A percentile compares a stretch with the other conserved stretches of the same genome.
These are phyloP conservation scores for Arenaria interpres DNA, from an alignment of 2,113 vertebrate genomes.

Conservation along the genomic window DNA sequence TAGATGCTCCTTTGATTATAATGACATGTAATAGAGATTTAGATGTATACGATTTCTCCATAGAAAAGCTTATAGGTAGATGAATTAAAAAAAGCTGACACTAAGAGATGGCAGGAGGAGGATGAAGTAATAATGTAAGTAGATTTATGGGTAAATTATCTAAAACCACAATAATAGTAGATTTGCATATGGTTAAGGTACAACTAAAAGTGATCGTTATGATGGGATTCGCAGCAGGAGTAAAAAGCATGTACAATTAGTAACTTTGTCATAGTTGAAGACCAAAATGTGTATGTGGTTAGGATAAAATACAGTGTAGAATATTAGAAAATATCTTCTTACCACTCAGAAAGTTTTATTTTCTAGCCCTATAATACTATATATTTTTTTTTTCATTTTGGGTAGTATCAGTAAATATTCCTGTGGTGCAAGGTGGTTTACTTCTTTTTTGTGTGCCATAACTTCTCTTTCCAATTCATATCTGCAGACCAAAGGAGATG, in stretches of 20 bases:
- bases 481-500: constrained; percentile 42
- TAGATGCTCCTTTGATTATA: neutral
- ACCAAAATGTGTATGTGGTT: neutral
- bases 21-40: neutral
- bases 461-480: neutral
- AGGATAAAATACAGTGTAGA: neutral
- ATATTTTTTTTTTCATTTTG: neutral
- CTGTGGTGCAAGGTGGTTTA: neutral
- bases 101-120: neutral
- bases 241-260: neutral
- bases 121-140: neutral
- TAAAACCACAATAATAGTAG: neutral
- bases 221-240: neutral
- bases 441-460: neutral
- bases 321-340: neutral
- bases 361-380: neutral
- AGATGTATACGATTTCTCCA: neutral
- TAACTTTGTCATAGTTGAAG: neutral
- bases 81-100: neutral
- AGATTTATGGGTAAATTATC: neutral
- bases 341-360: neutral
- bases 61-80: neutral
- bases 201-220: neutral
- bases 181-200: neutral
- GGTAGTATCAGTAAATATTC: neutral